Evolutionary conservation across 2,888 invertebrate species (phyloP), one percentile per base, ranked within the genome.

Genomic region (Ptilodon capucinus): DNA sequence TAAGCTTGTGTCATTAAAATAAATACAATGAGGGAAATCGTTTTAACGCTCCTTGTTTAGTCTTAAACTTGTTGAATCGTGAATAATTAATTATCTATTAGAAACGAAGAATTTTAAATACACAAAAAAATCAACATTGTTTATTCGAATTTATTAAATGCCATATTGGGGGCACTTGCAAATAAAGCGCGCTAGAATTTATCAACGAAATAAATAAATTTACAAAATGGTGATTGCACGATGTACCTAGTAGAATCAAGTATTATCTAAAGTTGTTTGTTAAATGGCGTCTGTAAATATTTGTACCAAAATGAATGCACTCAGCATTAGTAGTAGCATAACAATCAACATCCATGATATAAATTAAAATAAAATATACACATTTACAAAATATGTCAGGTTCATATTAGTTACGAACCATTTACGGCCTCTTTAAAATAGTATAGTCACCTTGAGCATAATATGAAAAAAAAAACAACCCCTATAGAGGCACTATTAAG

Each of bases 301-400:
- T 46, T 38, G 47, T 40, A 42, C 57, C 40, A 51, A 49, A 49
- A 54, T 51, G 32, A 68, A 76, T 78, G 79, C 79, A 72, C 65
- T 79, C 75, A 76, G 84, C 86, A 85, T 82, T 84, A 81, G 73
- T 63, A 74, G 68, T 77, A 74, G 68, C 76, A 74, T 77, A 75
- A 78, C 74, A 77, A 71, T 74, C 70, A 76, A 78, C 65, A 76
- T 78, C 78, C 74, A 71, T 69, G 79, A 77, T 70, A 84, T 81
- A 84, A 84, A 82, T 81, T 81, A 84, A 71, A 74, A 81, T 76
- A 77, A 67, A 59, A 83, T 81, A 78, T 85, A 86, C 81, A 88
- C 78, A 84, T 85, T 84, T 87, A 85, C 81, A 86, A 72, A 79
- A 57, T 49, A 68, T 57, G 61, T 51, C 62, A 28, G 3, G 28